These are phyloP conservation scores for Serripes groenlandicus DNA, from an alignment of 2,888 invertebrate species.

Conservation along the genomic window DNA sequence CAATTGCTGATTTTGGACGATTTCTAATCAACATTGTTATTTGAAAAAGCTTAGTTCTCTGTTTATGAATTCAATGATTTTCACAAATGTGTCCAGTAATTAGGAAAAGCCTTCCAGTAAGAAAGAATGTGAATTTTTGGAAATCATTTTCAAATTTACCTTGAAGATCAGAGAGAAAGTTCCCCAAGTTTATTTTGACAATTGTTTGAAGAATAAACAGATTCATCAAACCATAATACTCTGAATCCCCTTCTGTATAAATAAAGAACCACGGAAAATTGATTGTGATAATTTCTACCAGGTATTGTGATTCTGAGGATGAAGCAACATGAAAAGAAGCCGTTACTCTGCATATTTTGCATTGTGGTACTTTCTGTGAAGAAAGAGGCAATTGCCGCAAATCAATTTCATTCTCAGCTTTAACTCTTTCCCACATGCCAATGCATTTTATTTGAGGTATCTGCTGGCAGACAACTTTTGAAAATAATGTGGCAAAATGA, in stretches of 20 bases:
- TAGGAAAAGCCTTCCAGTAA: neutral
- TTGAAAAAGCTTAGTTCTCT: no score
- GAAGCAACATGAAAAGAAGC: neutral
- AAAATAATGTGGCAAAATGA: neutral
- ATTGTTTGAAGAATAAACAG: conserved; percentile 12
- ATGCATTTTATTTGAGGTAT: neutral
- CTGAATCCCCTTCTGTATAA: conserved; percentile 1
- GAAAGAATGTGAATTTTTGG: neutral
- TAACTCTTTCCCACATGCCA: neutral
- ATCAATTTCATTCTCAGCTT: neutral
- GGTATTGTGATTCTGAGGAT: conserved; percentile 6
- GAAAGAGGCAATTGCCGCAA: neutral
- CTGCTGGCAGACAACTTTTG: neutral
- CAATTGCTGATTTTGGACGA: no score
- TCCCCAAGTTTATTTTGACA: conserved; percentile 7
- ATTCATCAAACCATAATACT: neutral
- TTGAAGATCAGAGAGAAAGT: neutral
- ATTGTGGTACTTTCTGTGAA: neutral
- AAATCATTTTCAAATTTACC: conserved; percentile 16
- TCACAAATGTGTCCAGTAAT: conserved; percentile 20
- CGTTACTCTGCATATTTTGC: neutral
- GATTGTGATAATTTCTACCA: conserved; percentile 4
- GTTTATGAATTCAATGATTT: neutral
- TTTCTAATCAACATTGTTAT: no score
- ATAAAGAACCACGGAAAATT: conserved; percentile 16